Evolutionary conservation across 2,888 invertebrate species (phyloP), one percentile per base, ranked within the genome.

Genomic region (Mycogona germanica): DNA sequence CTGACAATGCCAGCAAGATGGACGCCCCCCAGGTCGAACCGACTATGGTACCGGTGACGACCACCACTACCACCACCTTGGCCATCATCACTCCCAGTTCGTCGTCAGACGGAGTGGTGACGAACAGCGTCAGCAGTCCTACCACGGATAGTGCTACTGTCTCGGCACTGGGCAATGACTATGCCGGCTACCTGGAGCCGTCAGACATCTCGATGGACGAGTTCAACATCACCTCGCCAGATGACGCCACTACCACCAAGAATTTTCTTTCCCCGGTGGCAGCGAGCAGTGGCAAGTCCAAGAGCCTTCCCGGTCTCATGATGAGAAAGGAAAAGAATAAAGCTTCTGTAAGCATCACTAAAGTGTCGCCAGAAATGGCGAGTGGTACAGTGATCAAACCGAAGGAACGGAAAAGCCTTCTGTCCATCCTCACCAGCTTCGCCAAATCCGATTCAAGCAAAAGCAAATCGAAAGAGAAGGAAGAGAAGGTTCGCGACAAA

Each of bases 401-500:
- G 3, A 59, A 59, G 55, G 60, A 59, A 17, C 58, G 55, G 37
- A 60, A 60, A 51, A 57, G 60, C 28, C 55, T 61, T 41, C 57
- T 61, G 21, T 60, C 61, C 0, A 53, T 60, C 32, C 53, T 61
- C 28, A 23, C 57, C 14, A 59, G 54, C 53, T 60, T 61, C 44
- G 55, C 55, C 4, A 61, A 60, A 54, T 52, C 56, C 7, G 53
- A 59, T 50, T 37, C 65, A 6, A 60, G 59, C n/a, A 67, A 67
- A 59, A 62, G 14, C 62, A 65, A 52, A 60, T 61, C 37, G 12
- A 60, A 58, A 48, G 57, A 57, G n/a, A 60, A 64, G 52, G 62
- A 63, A 30, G 45, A 44, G 30, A 63, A 61, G 42, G 59, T n/a
- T n/a, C n/a, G n/a, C n/a, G n/a, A 61, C 21, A 62, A 64, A 53